Evolutionary conservation across 2,888 invertebrate species (phyloP).

Genomic region (Andrena camellia): DNA sequence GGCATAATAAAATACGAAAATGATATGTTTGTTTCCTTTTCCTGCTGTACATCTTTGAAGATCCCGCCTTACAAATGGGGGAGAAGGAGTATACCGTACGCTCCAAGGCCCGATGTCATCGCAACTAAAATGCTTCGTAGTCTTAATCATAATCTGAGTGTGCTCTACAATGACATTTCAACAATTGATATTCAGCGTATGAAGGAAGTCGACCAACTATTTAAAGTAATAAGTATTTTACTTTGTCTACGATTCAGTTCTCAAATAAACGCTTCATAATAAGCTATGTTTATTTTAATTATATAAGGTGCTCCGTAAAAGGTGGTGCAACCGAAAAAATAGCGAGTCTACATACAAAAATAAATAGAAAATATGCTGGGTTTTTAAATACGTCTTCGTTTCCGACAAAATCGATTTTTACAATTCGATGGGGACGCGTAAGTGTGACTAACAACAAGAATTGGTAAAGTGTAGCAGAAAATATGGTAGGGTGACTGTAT

Average conservation of each 20-base stretch:
- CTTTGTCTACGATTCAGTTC: neutral
- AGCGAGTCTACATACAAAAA: neutral
- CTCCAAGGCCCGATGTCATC: neutral
- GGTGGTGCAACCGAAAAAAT: neutral
- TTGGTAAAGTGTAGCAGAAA: too few species aligned
- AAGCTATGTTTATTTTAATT: too few species aligned
- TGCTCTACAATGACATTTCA: constrained; percentile 81
- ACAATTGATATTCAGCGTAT: constrained; percentile 65
- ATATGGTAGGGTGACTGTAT: too few species aligned
- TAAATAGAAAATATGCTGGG: too few species aligned
- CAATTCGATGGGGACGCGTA: too few species aligned
- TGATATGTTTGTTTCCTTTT: neutral
- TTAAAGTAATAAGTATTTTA: constrained; percentile 79
- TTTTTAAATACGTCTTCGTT: too few species aligned
- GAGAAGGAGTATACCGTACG: constrained; percentile 70
- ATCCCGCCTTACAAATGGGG: constrained; percentile 85
- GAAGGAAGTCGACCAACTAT: constrained; percentile 85
- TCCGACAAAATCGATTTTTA: too few species aligned
- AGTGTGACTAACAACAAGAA: too few species aligned
- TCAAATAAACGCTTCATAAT: too few species aligned
- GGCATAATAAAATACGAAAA: too few species aligned
- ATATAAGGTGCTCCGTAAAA: too few species aligned
- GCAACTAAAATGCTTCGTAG: neutral
- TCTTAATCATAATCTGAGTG: constrained; percentile 77
- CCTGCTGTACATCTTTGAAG: constrained; percentile 68